Percentiles rank a stretch among this genome's conserved stretches.
phyloP scores from a whole-genome alignment of 2,888 invertebrate genomes.

The Liposcelis brunnea region DNA sequence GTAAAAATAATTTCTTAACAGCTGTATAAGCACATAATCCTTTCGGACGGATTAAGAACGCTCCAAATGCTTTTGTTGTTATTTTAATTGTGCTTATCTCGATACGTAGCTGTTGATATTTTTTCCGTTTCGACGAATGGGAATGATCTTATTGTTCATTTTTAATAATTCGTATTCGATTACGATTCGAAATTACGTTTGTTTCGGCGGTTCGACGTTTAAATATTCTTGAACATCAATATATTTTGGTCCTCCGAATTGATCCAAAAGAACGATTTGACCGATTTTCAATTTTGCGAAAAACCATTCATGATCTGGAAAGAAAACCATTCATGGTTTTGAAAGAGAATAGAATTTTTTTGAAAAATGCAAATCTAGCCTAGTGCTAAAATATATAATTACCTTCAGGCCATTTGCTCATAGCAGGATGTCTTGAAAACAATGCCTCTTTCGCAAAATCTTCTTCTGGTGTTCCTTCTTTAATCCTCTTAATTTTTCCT shows the following conservation, averaged over 20 bases:
- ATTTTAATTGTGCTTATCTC: too few species aligned
- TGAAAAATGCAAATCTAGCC: neutral
- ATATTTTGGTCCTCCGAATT: constrained; percentile 62
- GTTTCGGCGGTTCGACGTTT: constrained; percentile 25
- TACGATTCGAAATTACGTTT: neutral
- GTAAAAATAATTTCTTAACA: too few species aligned
- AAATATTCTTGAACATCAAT: constrained; percentile 46
- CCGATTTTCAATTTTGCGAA: constrained; percentile 58
- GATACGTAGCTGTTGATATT: too few species aligned
- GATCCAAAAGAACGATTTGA: constrained; percentile 58
- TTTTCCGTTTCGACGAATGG: too few species aligned
- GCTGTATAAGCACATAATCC: too few species aligned
- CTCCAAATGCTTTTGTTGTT: too few species aligned
- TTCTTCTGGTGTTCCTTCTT: constrained; percentile 32
- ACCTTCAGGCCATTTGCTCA: constrained; percentile 49
- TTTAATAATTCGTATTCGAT: too few species aligned
- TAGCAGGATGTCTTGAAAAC: constrained; percentile 50
- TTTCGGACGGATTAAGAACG: too few species aligned
- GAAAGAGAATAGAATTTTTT: constrained; percentile 2
- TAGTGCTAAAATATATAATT: constrained; percentile 15
- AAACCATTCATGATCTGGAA: constrained; percentile 61
- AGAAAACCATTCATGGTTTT: constrained; percentile 11
- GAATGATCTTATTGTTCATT: too few species aligned
- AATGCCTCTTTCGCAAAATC: constrained; percentile 41
- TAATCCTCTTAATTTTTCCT: constrained; percentile 20